Evolutionary conservation across 2,888 invertebrate genomes (phyloP).

Genomic region (Schrankia costaestrigalis): DNA sequence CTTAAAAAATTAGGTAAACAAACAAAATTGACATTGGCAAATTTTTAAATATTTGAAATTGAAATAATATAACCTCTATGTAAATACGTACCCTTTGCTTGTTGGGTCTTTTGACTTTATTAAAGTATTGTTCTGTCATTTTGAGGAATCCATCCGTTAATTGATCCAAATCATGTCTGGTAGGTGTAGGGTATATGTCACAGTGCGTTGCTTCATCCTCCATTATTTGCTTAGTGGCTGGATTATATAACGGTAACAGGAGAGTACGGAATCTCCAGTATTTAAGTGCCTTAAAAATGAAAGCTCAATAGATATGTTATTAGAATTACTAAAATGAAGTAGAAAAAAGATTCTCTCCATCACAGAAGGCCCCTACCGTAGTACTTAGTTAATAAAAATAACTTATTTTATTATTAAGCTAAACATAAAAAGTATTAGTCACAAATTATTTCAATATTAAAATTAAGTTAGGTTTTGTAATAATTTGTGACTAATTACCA

Average conservation of each 20-base stretch:
- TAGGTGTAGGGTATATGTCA: constrained; percentile 89
- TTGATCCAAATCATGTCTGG: constrained; percentile 82
- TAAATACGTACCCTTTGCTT: constrained; percentile 87
- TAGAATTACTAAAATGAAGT: too few relatives aligned
- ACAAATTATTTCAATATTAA: constrained; percentile 5
- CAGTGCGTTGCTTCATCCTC: constrained; percentile 87
- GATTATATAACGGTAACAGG: constrained; percentile 89
- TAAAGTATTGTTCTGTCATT: constrained; percentile 92
- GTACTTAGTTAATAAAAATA: background rate
- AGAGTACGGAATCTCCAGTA: constrained; percentile 96
- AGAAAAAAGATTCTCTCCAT: too few relatives aligned
- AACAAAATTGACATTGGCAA: background rate
- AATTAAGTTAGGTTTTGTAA: constrained; percentile 6
- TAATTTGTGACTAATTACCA: constrained; percentile 21
- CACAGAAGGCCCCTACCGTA: background rate
- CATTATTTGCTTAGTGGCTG: constrained; percentile 88
- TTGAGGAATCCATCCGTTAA: constrained; percentile 87
- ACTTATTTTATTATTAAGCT: background rate
- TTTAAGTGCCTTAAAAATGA: constrained; percentile 87
- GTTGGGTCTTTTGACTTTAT: constrained; percentile 91
- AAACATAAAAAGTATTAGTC: constrained; percentile 6
- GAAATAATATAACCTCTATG: constrained; percentile 9
- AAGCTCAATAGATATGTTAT: too few relatives aligned
- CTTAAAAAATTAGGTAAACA: too few relatives aligned
- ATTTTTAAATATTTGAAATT: background rate